Evolutionary conservation across 2,888 invertebrate species (phyloP).

Genomic region (Brachypterus glaber): DNA sequence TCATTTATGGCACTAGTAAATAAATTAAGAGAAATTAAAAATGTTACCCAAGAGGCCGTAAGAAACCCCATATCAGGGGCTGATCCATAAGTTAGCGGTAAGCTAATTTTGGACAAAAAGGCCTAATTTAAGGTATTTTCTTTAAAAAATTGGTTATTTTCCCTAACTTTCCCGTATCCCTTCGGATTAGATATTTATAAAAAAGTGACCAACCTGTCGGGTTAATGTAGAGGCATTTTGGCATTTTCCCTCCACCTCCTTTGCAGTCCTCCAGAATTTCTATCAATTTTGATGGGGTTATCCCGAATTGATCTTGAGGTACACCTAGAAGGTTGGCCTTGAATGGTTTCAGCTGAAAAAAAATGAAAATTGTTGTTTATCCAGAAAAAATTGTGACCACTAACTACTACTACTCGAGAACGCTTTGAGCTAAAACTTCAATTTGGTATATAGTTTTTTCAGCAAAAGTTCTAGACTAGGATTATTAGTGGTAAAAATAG

Average conservation of each 20-base stretch:
- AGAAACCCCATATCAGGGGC: neutral
- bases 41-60: neutral
- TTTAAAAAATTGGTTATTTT: too few relatives aligned
- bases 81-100: neutral
- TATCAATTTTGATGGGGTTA: conserved; percentile 52
- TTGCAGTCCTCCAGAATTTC: conserved; percentile 47
- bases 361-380: too few relatives aligned
- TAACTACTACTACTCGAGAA: too few relatives aligned
- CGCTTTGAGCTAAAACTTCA: too few relatives aligned
- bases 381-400: too few relatives aligned
- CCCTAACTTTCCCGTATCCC: neutral
- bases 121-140: neutral
- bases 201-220: conserved; percentile 45
- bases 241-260: conserved; percentile 46
- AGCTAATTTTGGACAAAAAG: neutral
- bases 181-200: neutral
- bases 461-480: too few relatives aligned
- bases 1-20: neutral
- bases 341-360: conserved; percentile 57
- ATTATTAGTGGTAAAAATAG: too few relatives aligned
- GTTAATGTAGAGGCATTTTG: conserved; percentile 62
- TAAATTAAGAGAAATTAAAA: conserved; percentile 1
- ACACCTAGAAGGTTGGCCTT: conserved; percentile 56
- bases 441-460: too few relatives aligned
- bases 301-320: conserved; percentile 59